These are phyloP conservation scores for Protobothrops flavoviridis DNA, from an alignment of 2,113 vertebrate genomes.

Conservation along the genomic window DNA sequence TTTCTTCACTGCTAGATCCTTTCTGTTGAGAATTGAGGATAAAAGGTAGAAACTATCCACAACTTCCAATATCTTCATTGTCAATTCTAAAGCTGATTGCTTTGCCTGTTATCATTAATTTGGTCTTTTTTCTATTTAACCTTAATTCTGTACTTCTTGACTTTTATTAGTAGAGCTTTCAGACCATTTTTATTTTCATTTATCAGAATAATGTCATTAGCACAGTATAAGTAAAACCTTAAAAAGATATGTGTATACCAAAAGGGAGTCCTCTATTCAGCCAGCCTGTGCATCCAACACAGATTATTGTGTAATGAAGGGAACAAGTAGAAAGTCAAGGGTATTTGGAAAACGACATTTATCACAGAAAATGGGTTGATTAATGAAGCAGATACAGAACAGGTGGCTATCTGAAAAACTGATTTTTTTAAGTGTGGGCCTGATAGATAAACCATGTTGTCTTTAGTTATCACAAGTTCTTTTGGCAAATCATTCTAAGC, in stretches of 20 bases:
- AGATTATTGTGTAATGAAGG: conserved; percentile 32
- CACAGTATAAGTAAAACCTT: background rate
- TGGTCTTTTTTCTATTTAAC: background rate
- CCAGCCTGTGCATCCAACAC: background rate
- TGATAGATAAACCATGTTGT: background rate
- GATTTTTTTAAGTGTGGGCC: background rate
- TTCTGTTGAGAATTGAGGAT: background rate
- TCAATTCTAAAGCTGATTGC: background rate
- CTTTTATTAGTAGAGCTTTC: background rate
- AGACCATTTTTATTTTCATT: background rate
- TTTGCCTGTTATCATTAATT: background rate
- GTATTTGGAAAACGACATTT: conserved; percentile 21
- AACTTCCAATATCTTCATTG: background rate
- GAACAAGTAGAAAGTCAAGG: conserved; percentile 32
- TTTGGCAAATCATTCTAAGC: background rate
- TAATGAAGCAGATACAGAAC: conserved; percentile 32
- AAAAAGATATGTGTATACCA: conserved; percentile 14
- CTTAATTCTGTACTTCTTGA: background rate
- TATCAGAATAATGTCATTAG: background rate
- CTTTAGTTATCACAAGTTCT: background rate
- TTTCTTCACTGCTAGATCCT: background rate
- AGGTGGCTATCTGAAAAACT: conserved; percentile 4
- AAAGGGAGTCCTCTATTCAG: background rate
- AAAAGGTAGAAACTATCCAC: background rate
- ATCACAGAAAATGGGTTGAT: conserved; percentile 37